Conservation (phyloP, 2,888 invertebrate species). For the Aquatica leii region DNA sequence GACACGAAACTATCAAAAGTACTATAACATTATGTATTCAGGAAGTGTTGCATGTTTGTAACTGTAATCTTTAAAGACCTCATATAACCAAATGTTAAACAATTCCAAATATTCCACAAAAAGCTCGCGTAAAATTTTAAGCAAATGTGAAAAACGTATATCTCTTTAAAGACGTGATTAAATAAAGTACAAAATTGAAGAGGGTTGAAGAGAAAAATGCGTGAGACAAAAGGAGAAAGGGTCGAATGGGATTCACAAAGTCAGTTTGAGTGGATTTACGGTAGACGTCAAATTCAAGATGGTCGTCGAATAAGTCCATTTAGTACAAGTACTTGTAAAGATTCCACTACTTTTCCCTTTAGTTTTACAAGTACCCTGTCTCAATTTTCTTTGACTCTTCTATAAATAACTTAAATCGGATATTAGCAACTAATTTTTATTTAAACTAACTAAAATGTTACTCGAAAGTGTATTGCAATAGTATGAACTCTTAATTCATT, state of each 20-base stretch:
- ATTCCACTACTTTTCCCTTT: too few species aligned
- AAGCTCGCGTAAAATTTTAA: too few species aligned
- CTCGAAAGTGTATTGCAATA: too few species aligned
- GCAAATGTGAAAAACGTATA: too few species aligned
- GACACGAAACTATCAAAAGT: constrained; percentile 12
- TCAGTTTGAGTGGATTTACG: background rate
- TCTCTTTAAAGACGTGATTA: too few species aligned
- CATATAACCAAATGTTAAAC: constrained; percentile 5
- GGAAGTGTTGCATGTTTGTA: constrained; percentile 12
- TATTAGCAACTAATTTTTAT: too few species aligned
- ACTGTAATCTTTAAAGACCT: constrained; percentile 4
- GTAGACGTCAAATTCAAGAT: background rate
- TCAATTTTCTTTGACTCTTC: too few species aligned
- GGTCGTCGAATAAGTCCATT: constrained; percentile 1
- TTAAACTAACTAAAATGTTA: background rate
- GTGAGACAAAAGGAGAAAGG: background rate
- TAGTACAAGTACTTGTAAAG: background rate
- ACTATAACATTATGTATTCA: constrained; percentile 12
- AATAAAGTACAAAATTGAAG: too few species aligned
- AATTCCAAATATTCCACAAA: background rate
- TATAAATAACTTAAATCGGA: too few species aligned
- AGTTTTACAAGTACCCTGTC: too few species aligned
- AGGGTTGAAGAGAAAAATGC: background rate
- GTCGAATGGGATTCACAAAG: background rate
- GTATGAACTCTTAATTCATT: too few species aligned